phyloP scores from a whole-genome alignment of 2,888 invertebrate species.

The Eurytoma adleriae region DNA sequence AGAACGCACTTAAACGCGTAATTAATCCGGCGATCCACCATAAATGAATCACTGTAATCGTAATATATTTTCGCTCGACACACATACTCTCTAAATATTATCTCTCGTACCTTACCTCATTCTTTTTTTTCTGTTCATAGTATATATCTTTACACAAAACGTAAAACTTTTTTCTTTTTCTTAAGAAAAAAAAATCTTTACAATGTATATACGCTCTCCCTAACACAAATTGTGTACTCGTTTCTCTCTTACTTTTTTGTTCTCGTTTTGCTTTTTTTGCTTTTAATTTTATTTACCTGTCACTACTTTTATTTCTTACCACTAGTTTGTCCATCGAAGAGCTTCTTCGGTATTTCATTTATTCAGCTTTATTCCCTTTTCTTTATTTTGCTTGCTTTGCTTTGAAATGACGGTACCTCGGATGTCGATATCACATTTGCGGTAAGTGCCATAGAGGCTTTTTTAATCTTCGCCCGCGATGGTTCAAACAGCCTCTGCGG shows the following conservation, averaged over 20 bases:
- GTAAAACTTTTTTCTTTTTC: slow-evolving; percentile 13
- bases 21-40: slow-evolving; percentile 50
- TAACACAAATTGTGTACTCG: slow-evolving; percentile 47
- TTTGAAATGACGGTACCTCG: slow-evolving; percentile 70
- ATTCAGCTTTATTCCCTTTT: no score
- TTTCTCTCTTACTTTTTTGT: slow-evolving; percentile 34
- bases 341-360: slow-evolving; percentile 9
- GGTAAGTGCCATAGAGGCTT: slow-evolving; percentile 62
- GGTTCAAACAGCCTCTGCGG: slow-evolving; percentile 51
- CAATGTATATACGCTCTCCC: slow-evolving; percentile 34
- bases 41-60: slow-evolving; percentile 41
- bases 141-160: slow-evolving; percentile 2
- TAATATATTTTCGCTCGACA: slow-evolving; percentile 41
- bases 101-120: slow-evolving; percentile 60
- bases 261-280: background rate
- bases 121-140: slow-evolving; percentile 47
- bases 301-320: slow-evolving; percentile 51
- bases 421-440: slow-evolving; percentile 74
- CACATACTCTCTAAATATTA: slow-evolving; percentile 60
- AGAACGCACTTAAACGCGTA: slow-evolving; percentile 51
- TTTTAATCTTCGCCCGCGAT: slow-evolving; percentile 27
- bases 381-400: no score
- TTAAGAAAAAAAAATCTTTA: slow-evolving; percentile 53
- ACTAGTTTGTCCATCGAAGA: slow-evolving; percentile 52
- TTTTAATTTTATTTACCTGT: slow-evolving; percentile 19